Percentiles rank a stretch among this genome's conserved stretches.
Conservation (phyloP, 2,888 invertebrate species). For the Synanthedon myopaeformis region DNA sequence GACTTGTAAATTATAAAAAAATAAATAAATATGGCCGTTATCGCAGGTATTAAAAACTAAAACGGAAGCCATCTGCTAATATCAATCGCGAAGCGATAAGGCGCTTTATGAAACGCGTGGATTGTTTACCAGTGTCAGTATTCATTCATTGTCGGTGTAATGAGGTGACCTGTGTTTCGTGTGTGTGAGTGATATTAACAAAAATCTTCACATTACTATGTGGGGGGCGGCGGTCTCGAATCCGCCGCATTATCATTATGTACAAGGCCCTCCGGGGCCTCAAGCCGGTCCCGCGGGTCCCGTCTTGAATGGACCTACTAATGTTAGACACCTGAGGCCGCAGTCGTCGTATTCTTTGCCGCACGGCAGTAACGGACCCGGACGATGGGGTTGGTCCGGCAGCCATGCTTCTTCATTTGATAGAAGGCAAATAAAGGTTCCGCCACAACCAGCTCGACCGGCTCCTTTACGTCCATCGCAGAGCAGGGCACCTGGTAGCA, state of each 20-base stretch:
- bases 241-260: conserved; percentile 59
- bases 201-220: conserved; percentile 35
- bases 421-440: conserved; percentile 56
- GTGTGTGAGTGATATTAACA: conserved; percentile 29
- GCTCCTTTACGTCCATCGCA: conserved; percentile 50
- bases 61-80: conserved; percentile 42
- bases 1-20: conserved; percentile 31
- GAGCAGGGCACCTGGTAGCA: conserved; percentile 39
- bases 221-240: conserved; percentile 63
- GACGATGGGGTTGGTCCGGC: conserved; percentile 68
- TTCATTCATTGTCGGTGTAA: conserved; percentile 35
- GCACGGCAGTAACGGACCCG: conserved; percentile 67
- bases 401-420: conserved; percentile 65
- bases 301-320: conserved; percentile 21
- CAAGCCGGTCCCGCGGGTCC: conserved; percentile 32
- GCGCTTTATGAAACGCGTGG: conserved; percentile 28
- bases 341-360: conserved; percentile 68
- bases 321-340: conserved; percentile 47
- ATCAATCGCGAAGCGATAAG: conserved; percentile 47
- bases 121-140: conserved; percentile 45
- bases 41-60: conserved; percentile 35
- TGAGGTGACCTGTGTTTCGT: conserved; percentile 45
- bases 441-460: conserved; percentile 55
- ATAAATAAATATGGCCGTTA: conserved; percentile 37
- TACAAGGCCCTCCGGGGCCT: conserved; percentile 41